Percentiles rank a stretch among this genome's conserved stretches.
Conservation (phyloP, 2,888 invertebrate genomes). For the Drosophila nigricruria region DNA sequence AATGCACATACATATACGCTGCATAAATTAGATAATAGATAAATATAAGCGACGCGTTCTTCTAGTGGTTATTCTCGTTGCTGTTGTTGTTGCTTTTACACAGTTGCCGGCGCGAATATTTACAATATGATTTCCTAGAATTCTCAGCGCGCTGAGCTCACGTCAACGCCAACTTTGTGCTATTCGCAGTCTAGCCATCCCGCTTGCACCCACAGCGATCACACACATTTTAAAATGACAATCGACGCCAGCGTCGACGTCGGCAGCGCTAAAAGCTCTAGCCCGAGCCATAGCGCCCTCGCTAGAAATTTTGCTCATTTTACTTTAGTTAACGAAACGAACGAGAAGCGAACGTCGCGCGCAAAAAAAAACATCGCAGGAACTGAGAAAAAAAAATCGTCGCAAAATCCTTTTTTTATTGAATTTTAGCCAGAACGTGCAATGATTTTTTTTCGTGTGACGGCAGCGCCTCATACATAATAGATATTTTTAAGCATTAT, state of each 20-base stretch:
- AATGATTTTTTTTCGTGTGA: conserved; percentile 46
- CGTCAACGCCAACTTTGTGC: conserved; percentile 34
- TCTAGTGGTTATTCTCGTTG: conserved; percentile 10
- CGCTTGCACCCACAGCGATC: conserved; percentile 48
- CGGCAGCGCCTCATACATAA: conserved; percentile 36
- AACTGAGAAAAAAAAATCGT: conserved; percentile 15
- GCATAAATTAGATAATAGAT: conserved; percentile 71
- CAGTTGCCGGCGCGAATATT: conserved; percentile 52
- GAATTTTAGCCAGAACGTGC: conserved; percentile 28
- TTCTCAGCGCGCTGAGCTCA: conserved; percentile 47
- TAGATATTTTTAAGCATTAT: conserved; percentile 20
- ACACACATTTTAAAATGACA: conserved; percentile 52
- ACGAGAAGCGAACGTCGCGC: conserved; percentile 80
- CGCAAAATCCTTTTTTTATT: conserved; percentile 33
- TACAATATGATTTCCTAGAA: conserved; percentile 72
- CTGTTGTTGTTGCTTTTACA: conserved; percentile 20
- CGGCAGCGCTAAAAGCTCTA: conserved; percentile 38
- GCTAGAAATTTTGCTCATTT: conserved; percentile 66
- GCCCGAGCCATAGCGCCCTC: conserved; percentile 11
- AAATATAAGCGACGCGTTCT: conserved; percentile 34
- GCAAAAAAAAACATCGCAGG: conserved; percentile 47
- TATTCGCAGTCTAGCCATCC: conserved; percentile 27
- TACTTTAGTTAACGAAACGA: conserved; percentile 83
- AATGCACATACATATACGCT: conserved; percentile 54
- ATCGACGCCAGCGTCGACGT: conserved; percentile 22